Evolutionary conservation across 2,113 vertebrate species (phyloP).

Genomic region (Chunga burmeisteri): DNA sequence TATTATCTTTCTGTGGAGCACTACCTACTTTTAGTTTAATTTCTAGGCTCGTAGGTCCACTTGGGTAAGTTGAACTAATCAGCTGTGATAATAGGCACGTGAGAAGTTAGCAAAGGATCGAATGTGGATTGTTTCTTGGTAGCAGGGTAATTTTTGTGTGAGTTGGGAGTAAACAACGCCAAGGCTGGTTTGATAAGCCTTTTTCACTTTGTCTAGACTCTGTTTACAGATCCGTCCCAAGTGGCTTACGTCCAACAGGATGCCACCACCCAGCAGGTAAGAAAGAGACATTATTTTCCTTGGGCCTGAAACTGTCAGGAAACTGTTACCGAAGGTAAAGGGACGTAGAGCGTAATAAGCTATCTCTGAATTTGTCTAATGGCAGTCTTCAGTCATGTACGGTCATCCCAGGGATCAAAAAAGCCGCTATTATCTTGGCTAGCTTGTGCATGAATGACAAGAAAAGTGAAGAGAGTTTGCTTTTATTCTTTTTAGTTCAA

Average conservation of each 20-base stretch:
- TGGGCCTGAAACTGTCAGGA: neutral
- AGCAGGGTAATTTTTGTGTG: neutral
- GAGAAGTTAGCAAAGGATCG: neutral
- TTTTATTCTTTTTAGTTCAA: neutral
- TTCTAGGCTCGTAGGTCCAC: neutral
- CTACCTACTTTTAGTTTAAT: neutral
- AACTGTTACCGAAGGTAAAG: neutral
- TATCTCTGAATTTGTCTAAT: neutral
- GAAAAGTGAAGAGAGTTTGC: neutral
- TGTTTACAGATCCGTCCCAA: constrained; percentile 95
- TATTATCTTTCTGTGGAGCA: neutral
- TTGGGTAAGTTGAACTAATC: neutral
- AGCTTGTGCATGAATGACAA: neutral
- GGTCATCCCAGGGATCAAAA: neutral
- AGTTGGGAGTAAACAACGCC: neutral
- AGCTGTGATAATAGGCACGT: neutral
- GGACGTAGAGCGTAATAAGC: neutral
- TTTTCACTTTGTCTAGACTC: constrained; percentile 77
- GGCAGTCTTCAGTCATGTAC: neutral
- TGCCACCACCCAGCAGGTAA: constrained; percentile 92
- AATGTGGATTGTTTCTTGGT: neutral
- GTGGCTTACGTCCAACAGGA: constrained; percentile 97
- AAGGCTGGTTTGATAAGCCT: constrained; percentile 47
- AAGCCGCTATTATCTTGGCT: neutral
- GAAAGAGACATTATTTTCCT: neutral